A percentile compares a stretch with the other conserved stretches of the same genome.
phyloP scores from a whole-genome alignment of 2,888 invertebrate species.

The Epirrhoe tristata region DNA sequence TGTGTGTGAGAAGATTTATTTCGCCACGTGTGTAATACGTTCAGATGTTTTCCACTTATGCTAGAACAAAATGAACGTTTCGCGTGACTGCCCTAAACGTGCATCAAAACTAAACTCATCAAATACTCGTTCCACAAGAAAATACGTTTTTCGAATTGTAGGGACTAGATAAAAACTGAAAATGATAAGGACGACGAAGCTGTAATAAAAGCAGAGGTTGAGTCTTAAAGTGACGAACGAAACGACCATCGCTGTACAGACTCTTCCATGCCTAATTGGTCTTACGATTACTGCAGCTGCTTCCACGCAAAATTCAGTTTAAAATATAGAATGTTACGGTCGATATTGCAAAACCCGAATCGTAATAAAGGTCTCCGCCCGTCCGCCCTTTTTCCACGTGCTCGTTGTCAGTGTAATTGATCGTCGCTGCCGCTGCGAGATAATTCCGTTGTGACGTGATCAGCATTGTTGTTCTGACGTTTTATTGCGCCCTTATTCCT shows the following conservation, averaged over 20 bases:
- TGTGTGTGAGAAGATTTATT: constrained; percentile 52
- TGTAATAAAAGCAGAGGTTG: constrained; percentile 60
- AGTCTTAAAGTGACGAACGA: constrained; percentile 57
- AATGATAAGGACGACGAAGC: constrained; percentile 52
- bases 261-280: constrained; percentile 63
- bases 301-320: constrained; percentile 52
- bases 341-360: constrained; percentile 50
- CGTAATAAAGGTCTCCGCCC: constrained; percentile 58
- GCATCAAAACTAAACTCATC: constrained; percentile 14
- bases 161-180: constrained; percentile 39
- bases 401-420: constrained; percentile 80
- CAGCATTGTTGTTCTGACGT: constrained; percentile 74
- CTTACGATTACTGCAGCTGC: constrained; percentile 58
- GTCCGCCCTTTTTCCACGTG: constrained; percentile 70
- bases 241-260: constrained; percentile 57
- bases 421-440: constrained; percentile 77
- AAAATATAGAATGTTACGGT: constrained; percentile 55
- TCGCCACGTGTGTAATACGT: constrained; percentile 41
- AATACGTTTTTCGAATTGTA: constrained; percentile 27
- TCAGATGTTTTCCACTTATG: constrained; percentile 41
- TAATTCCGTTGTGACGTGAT: constrained; percentile 81
- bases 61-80: constrained; percentile 49
- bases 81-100: constrained; percentile 43
- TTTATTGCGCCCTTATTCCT: constrained; percentile 67
- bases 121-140: constrained; percentile 38